Evolutionary conservation across 1,140 invertebrate genomes (phyloP).

Genomic region (Formica exsecta): DNA sequence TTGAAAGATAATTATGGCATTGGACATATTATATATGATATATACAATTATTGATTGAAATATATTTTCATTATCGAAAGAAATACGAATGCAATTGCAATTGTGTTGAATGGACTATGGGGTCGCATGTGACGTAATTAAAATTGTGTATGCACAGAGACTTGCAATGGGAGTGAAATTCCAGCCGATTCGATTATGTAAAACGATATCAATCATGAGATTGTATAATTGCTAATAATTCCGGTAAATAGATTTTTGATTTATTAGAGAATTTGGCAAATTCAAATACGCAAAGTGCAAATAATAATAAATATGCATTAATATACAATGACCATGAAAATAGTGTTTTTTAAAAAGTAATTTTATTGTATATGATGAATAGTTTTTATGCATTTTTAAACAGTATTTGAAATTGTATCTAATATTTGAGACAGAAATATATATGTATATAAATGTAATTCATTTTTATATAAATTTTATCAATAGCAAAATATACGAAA

Average conservation of each 20-base stretch:
- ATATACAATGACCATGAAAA: neutral
- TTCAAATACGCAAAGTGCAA: slow-evolving; percentile 1
- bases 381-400: slow-evolving; percentile 1
- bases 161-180: slow-evolving; percentile 44
- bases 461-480: neutral
- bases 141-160: slow-evolving; percentile 61
- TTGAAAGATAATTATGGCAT: neutral
- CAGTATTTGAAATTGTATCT: neutral
- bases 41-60: neutral
- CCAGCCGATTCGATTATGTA: slow-evolving; percentile 15
- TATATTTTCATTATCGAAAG: slow-evolving; percentile 2
- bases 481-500: neutral
- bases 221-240: slow-evolving; percentile 46
- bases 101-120: slow-evolving; percentile 19
- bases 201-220: slow-evolving; percentile 18
- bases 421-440: neutral
- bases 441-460: too few species aligned
- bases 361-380: neutral
- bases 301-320: slow-evolving; percentile 13
- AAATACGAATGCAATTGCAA: slow-evolving; percentile 15
- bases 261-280: slow-evolving; percentile 63
- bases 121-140: slow-evolving; percentile 63
- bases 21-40: neutral
- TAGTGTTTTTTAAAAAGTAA: neutral
- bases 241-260: slow-evolving; percentile 58